Percentiles rank a stretch among this genome's conserved stretches.
Evolutionary conservation across 2,113 vertebrate genomes (phyloP).

Genomic region (Nanger granti): DNA sequence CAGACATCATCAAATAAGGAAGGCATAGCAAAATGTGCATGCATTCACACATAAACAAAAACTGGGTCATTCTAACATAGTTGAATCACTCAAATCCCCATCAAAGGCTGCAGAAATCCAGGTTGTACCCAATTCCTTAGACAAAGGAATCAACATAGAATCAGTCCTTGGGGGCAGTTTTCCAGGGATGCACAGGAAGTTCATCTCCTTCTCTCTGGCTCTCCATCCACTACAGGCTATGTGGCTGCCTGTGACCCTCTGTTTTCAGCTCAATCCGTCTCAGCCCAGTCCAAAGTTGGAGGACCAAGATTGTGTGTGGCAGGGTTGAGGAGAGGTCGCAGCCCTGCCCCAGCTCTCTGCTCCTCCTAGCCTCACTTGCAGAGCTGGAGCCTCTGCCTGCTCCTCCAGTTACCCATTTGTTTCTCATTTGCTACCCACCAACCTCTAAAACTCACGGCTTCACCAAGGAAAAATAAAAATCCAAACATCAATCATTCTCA

Average conservation of each 20-base stretch:
- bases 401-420: neutral
- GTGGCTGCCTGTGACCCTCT: neutral
- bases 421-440: neutral
- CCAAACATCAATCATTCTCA: neutral
- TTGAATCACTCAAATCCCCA: neutral
- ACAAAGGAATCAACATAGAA: neutral
- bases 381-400: neutral
- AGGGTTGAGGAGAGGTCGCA: neutral
- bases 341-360: neutral
- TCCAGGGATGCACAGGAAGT: neutral
- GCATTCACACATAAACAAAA: neutral
- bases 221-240: neutral
- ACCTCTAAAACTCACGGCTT: neutral
- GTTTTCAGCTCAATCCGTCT: neutral
- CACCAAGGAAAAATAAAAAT: neutral
- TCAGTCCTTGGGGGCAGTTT: neutral
- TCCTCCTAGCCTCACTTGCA: neutral
- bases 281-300: neutral
- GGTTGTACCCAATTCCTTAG: neutral
- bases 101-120: neutral
- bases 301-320: neutral
- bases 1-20: neutral
- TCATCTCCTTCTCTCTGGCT: neutral
- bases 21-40: neutral
- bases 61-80: neutral